These are phyloP conservation scores for Spodoptera littoralis DNA, from an alignment of 2,888 invertebrate species.

Conservation along the genomic window DNA sequence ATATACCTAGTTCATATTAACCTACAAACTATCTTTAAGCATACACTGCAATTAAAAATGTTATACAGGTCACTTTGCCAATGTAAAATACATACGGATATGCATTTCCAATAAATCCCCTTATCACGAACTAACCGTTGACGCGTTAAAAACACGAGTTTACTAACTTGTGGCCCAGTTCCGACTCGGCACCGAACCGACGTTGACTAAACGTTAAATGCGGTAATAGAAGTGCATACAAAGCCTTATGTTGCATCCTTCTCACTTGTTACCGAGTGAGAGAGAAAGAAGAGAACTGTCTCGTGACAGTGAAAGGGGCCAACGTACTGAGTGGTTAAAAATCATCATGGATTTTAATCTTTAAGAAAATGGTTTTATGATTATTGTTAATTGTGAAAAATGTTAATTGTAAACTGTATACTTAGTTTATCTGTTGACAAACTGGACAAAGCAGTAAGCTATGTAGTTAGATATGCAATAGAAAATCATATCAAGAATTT, in stretches of 20 bases:
- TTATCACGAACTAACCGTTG: slow-evolving; percentile 32
- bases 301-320: slow-evolving; percentile 70
- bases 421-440: no score
- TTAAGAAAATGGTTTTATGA: slow-evolving; percentile 1
- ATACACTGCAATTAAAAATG: neutral
- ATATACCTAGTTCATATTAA: no score
- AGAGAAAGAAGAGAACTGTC: slow-evolving; percentile 49
- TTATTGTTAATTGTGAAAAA: no score
- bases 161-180: slow-evolving; percentile 47
- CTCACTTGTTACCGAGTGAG: slow-evolving; percentile 33
- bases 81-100: slow-evolving; percentile 6
- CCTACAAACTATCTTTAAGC: neutral
- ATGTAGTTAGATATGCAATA: no score
- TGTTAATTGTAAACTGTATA: no score
- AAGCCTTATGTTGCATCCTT: slow-evolving; percentile 48
- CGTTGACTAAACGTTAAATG: slow-evolving; percentile 54
- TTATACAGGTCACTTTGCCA: neutral
- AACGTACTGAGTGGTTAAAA: slow-evolving; percentile 60
- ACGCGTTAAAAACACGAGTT: slow-evolving; percentile 33
- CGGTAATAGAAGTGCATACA: slow-evolving; percentile 54
- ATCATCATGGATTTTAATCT: slow-evolving; percentile 12
- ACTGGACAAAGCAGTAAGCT: no score
- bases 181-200: slow-evolving; percentile 34
- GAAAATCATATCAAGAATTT: no score
- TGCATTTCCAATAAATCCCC: slow-evolving; percentile 25